Evolutionary conservation across 2,113 vertebrate genomes (phyloP).

Genomic region (Crotalus helleri): DNA sequence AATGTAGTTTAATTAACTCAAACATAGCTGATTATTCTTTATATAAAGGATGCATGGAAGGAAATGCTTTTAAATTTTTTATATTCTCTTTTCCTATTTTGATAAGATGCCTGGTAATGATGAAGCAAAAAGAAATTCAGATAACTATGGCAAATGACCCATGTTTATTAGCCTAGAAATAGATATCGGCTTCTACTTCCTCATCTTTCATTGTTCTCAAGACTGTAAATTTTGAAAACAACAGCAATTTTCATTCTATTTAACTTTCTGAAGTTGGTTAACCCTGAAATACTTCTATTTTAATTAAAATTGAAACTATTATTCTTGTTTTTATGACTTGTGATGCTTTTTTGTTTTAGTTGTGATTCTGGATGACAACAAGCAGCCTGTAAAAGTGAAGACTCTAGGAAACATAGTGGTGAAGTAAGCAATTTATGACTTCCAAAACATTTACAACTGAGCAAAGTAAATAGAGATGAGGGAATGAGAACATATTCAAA

Average conservation of each 20-base stretch:
- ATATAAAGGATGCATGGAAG: background rate
- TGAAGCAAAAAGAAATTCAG: background rate
- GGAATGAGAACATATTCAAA: background rate
- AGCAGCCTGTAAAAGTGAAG: conserved; percentile 78
- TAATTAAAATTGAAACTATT: background rate
- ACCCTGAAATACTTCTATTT: background rate
- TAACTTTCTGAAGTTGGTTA: conserved; percentile 7
- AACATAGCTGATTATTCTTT: conserved; percentile 35
- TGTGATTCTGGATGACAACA: conserved; percentile 84
- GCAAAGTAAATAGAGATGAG: background rate
- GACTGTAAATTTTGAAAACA: background rate
- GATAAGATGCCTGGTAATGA: background rate
- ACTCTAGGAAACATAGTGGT: conserved; percentile 93
- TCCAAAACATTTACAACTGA: background rate
- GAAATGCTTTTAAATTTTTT: background rate
- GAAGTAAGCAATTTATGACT: conserved; percentile 81
- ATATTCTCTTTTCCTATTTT: background rate
- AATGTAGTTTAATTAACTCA: background rate
- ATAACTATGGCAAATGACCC: background rate
- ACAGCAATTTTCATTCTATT: background rate
- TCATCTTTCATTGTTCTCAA: background rate
- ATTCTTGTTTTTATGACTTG: conserved; percentile 9
- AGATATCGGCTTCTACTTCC: background rate
- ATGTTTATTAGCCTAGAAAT: background rate
- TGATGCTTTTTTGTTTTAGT: conserved; percentile 70